Evolutionary conservation across 2,888 invertebrate genomes (phyloP), one percentile per base, ranked within the genome.

Genomic region (Heliconius ismenius): DNA sequence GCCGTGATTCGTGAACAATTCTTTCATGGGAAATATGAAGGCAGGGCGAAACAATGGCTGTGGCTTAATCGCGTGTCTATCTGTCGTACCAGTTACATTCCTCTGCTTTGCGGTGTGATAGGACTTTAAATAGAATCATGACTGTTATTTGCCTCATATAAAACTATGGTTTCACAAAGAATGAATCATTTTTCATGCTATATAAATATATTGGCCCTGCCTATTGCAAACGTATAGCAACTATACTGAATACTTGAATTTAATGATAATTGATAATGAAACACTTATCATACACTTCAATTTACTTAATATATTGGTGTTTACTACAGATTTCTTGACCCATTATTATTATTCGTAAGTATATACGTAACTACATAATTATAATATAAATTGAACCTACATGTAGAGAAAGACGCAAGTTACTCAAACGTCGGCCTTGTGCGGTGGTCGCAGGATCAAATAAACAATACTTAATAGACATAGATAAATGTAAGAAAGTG

Each of bases 21-120:
- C 89, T 88, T 91, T 92, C 92, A 91, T 93, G 92, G 90, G 92
- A 92, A 92, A 88, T 88, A 87, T 84, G 81, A 83, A 84, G 83
- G 86, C 85, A 83, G 81, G 82, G 85, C 85, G 89, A 91, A 84
- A 92, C 92, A 92, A 92, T 91, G 83, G 89, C 24, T 72, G 75
- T 39, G 28, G 75, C 67, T 26, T 76, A 75, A 73, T 69, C 60
- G 69, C 83, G 81, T 79, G 82, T 82, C 84, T 21, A 73, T 18
- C 81, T 76, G 60, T 74, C 73, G 60, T 65, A 68, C 49, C 24
- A 63, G 49, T 68, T 32, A 69, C 32, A 70, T 36, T 54, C 24
- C 39, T 32, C 63, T 74, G 26, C 15, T 62, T 54, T 62, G 39
- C 60, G 49, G 68, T 75, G 74, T 76, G 73, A 72, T n/a, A 74